Percentiles rank a stretch among this genome's conserved stretches.
phyloP scores from a whole-genome alignment of 2,113 vertebrate species.

The Columba livia region DNA sequence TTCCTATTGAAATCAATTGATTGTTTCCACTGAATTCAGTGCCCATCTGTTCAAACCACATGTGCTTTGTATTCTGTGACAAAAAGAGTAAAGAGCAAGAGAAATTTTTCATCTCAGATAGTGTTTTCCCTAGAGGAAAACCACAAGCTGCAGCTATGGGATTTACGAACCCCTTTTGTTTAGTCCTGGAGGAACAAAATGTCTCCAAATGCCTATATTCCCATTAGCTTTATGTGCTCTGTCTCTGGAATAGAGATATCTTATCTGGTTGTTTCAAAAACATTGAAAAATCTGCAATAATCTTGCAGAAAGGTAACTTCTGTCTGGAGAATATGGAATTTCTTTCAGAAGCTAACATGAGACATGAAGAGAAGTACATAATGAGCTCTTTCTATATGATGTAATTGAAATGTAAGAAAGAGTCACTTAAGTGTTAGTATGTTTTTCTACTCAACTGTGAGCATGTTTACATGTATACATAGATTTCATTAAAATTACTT shows the following conservation, averaged over 20 bases:
- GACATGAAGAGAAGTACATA: not conserved
- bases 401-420: not conserved
- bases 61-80: not conserved
- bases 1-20: not conserved
- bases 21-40: not conserved
- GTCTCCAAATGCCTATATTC: not conserved
- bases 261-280: not conserved
- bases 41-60: conserved; percentile 33
- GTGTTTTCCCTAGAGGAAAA: not conserved
- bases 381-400: not conserved
- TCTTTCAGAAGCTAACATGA: not conserved
- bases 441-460: not conserved
- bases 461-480: not conserved
- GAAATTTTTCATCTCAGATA: not conserved
- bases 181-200: conserved; percentile 14
- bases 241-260: not conserved
- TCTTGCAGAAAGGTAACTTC: not conserved
- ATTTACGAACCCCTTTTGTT: conserved; percentile 7
- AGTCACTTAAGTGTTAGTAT: not conserved
- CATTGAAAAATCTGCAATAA: not conserved
- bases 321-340: not conserved
- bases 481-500: not conserved
- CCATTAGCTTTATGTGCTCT: not conserved
- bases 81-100: not conserved
- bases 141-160: not conserved